Conservation (phyloP, 2,888 invertebrate species). For the Neria commutata region DNA sequence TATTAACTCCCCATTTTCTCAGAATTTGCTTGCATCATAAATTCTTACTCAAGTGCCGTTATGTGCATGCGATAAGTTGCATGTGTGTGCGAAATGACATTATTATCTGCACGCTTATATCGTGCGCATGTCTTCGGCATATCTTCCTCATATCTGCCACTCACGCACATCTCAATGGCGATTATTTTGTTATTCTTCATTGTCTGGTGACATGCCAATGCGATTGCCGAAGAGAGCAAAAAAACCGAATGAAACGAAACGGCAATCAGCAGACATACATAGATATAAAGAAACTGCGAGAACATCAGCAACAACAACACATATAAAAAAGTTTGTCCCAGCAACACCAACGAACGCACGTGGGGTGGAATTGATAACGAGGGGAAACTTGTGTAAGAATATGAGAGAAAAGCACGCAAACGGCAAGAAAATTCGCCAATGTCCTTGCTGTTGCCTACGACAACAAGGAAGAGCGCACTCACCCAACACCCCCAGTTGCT, state of each 20-base stretch:
- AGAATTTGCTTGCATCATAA: too few species aligned
- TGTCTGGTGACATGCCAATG: constrained; percentile 16
- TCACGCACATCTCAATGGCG: constrained; percentile 8
- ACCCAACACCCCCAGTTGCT: too few species aligned
- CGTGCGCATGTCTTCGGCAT: too few species aligned
- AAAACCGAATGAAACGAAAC: background rate
- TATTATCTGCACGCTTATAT: too few species aligned
- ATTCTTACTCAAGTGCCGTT: too few species aligned
- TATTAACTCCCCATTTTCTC: too few species aligned
- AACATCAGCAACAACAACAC: background rate
- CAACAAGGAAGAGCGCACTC: too few species aligned
- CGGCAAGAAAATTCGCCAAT: too few species aligned
- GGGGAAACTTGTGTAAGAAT: background rate
- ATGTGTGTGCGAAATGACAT: too few species aligned
- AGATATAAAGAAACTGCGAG: background rate
- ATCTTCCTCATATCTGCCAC: background rate
- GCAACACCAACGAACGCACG: background rate
- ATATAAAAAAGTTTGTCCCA: background rate
- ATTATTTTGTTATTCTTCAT: constrained; percentile 2
- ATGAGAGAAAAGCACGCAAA: background rate
- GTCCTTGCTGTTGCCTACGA: too few species aligned
- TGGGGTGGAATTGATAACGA: background rate
- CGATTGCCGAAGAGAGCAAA: constrained; percentile 7
- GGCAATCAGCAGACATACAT: background rate
- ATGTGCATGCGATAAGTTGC: too few species aligned